phyloP scores from a whole-genome alignment of 2,888 invertebrate species.

The Eristalis pertinax region DNA sequence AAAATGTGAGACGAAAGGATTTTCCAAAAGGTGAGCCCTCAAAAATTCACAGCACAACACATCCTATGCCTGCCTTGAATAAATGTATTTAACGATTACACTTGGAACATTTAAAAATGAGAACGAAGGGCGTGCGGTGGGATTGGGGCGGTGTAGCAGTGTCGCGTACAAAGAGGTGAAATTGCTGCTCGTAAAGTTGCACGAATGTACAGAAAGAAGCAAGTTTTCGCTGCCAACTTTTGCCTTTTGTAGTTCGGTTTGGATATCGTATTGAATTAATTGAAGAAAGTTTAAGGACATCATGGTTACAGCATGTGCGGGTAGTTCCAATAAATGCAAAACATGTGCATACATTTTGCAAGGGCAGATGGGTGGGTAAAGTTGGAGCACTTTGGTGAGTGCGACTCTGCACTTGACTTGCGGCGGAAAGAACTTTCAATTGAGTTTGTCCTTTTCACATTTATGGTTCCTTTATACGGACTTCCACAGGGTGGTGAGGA shows the following conservation, averaged over 20 bases:
- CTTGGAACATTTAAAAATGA: not conserved
- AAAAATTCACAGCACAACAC: not conserved
- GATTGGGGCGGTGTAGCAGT: not conserved
- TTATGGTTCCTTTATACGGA: not conserved
- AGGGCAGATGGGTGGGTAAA: not conserved
- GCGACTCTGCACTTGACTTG: not conserved
- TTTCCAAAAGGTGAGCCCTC: not conserved
- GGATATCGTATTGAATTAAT: constrained; percentile 23
- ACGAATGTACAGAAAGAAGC: constrained; percentile 4
- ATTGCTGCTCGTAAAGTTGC: constrained; percentile 32
- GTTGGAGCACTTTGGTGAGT: not conserved
- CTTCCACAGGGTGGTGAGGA: not conserved
- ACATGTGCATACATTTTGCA: constrained; percentile 50
- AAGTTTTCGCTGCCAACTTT: constrained; percentile 47
- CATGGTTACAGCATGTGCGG: not conserved
- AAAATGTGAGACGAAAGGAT: constrained; percentile 6
- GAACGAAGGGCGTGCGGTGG: not conserved
- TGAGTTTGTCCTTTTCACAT: not conserved
- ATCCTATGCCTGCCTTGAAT: not conserved
- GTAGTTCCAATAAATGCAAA: constrained; percentile 43
- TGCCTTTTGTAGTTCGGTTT: constrained; percentile 5
- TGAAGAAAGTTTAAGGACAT: constrained; percentile 35
- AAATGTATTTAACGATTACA: constrained; percentile 5
- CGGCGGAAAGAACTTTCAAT: not conserved
- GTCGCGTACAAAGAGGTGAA: constrained; percentile 22